Evolutionary conservation across 1,140 invertebrate species (phyloP), one percentile per base, ranked within the genome.

Genomic region (Acromyrmex charruanus): DNA sequence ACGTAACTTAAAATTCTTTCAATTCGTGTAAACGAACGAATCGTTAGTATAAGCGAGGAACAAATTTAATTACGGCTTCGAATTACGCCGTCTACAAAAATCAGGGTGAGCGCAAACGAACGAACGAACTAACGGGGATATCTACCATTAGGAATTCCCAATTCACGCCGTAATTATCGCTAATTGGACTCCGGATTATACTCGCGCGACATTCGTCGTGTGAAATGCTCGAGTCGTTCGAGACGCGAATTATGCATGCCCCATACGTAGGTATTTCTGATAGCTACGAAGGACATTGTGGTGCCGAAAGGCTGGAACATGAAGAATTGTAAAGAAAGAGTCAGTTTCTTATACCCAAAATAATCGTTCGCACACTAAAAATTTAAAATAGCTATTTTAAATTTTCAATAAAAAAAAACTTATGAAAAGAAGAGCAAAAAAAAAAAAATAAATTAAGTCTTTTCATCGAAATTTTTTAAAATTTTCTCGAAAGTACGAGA

Each of bases 101-200:
- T 91, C 65, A 49, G 31, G 53, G 31, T 21, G 39, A 39, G 31
- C 14, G 39, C 21, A 10, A 58, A 81, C 65, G 21, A 66, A 85
- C 49, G 39, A 68, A 74, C 35, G 14, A 75, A 84, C 55, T 61
- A 77, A 69, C 79, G 55, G 74, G 80, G 66, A 63, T 69, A 65
- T 5, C 58, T 65, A 71, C 84, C 90, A 93, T 93, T 93, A 93
- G 89, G 89, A 92, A 94, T 94, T 93, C 90, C 91, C 91, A 92
- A 93, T 94, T 91, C 88, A 91, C 92, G 89, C 91, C 89, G 89
- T 94, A 94, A 94, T 94, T 93, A 94, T 93, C 91, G 82, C 87
- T 93, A 94, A 94, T 94, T 94, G 93, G 91, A 93, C 91, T 91
- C 85, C 68, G 92, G 90, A 94, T 93, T 93, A 91, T 91, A 81